phyloP scores from a whole-genome alignment of 2,113 vertebrate species.

The Xiphophorus couchianus region DNA sequence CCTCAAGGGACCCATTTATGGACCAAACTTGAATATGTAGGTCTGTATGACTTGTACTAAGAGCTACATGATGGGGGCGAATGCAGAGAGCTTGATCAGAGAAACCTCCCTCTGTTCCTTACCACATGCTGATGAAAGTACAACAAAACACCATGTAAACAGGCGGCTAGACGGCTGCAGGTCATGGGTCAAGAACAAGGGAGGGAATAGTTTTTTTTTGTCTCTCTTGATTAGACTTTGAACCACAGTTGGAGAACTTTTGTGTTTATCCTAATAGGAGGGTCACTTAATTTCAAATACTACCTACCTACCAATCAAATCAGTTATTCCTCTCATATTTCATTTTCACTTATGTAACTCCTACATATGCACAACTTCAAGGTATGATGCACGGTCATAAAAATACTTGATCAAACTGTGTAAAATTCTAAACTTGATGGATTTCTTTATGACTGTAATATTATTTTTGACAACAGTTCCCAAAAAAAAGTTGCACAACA shows the following conservation, averaged over 20 bases:
- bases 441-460: background rate
- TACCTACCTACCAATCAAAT: background rate
- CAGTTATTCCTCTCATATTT: background rate
- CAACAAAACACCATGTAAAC: slow-evolving; percentile 68
- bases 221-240: slow-evolving; percentile 18
- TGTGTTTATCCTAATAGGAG: background rate
- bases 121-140: slow-evolving; percentile 57
- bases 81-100: slow-evolving; percentile 38
- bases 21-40: slow-evolving; percentile 57
- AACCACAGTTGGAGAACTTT: background rate
- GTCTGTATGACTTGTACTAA: slow-evolving; percentile 49
- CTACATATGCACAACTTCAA: background rate
- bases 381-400: background rate
- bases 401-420: background rate
- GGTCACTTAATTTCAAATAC: slow-evolving; percentile 20
- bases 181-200: slow-evolving; percentile 44
- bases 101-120: slow-evolving; percentile 20
- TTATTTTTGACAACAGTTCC: background rate
- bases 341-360: background rate
- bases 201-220: background rate
- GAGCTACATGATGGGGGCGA: slow-evolving; percentile 31
- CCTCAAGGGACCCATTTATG: slow-evolving; percentile 59
- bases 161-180: slow-evolving; percentile 50
- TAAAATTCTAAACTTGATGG: background rate
- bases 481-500: background rate